These are phyloP conservation scores for Formica selysi DNA, from an alignment of 1,140 invertebrate genomes.

Conservation along the genomic window DNA sequence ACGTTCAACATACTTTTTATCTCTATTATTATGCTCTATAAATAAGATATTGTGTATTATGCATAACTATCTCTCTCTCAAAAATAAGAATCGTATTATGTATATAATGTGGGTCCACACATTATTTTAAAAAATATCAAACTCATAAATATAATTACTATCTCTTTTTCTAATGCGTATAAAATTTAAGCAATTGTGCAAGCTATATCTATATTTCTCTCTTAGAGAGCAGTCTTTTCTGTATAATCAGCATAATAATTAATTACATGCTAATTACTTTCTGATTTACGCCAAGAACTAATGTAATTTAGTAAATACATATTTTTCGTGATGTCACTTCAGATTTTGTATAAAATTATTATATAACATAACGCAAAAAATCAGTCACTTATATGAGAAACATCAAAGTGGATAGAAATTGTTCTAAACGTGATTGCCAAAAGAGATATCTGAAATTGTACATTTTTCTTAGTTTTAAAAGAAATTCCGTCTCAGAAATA, in stretches of 20 bases:
- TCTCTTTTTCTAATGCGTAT: background rate
- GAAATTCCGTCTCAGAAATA: constrained; percentile 2
- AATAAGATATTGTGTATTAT: constrained; percentile 16
- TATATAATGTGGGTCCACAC: background rate
- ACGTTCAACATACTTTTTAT: constrained; percentile 1
- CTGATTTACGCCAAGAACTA: background rate
- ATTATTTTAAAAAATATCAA: constrained; percentile 8
- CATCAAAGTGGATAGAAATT: constrained; percentile 18
- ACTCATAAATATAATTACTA: constrained; percentile 21
- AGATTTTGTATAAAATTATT: constrained; percentile 53
- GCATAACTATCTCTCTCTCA: background rate
- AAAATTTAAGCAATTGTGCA: constrained; percentile 22
- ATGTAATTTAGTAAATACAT: constrained; percentile 4
- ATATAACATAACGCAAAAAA: constrained; percentile 46
- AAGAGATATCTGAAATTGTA: constrained; percentile 9
- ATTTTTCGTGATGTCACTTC: constrained; percentile 54
- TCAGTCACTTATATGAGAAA: constrained; percentile 32
- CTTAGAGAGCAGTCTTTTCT: constrained; percentile 31
- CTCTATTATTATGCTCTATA: constrained; percentile 23
- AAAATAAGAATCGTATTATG: background rate
- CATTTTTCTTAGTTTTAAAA: background rate
- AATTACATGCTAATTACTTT: constrained; percentile 13
- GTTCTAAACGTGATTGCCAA: constrained; percentile 15
- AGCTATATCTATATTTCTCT: constrained; percentile 13
- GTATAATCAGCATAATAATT: background rate